phyloP scores from a whole-genome alignment of 2,113 vertebrate genomes.

The Heliornis fulica region DNA sequence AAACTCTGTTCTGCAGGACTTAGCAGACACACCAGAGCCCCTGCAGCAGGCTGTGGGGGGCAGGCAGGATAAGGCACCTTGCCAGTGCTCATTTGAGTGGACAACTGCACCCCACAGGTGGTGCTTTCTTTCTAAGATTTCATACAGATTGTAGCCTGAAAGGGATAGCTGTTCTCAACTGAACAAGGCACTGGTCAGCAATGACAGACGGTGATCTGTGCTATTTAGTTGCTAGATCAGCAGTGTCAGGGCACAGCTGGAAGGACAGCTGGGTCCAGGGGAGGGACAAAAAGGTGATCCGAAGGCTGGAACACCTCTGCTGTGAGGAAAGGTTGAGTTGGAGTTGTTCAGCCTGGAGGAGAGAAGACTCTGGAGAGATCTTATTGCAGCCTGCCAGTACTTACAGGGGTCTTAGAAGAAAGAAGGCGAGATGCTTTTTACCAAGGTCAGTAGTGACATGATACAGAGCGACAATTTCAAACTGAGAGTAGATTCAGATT shows the following conservation, averaged over 20 bases:
- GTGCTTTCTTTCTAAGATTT: neutral
- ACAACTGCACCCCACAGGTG: neutral
- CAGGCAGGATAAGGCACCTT: neutral
- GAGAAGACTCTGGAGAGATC: too few relatives aligned
- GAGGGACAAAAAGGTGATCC: too few relatives aligned
- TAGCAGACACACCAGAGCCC: neutral
- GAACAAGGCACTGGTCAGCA: neutral
- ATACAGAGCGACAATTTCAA: too few relatives aligned
- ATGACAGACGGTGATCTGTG: neutral
- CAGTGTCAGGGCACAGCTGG: neutral
- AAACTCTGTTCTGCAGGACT: neutral
- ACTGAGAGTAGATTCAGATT: too few relatives aligned
- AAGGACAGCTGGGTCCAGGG: too few relatives aligned
- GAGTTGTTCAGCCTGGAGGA: too few relatives aligned
- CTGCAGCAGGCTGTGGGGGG: neutral
- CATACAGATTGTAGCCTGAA: neutral
- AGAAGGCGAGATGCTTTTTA: too few relatives aligned
- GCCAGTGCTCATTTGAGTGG: neutral
- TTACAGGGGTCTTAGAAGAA: too few relatives aligned
- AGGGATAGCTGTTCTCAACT: neutral
- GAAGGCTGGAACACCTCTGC: too few relatives aligned
- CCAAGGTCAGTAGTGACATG: too few relatives aligned
- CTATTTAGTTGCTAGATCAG: neutral
- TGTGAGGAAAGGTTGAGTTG: too few relatives aligned
- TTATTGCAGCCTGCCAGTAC: too few relatives aligned